These are phyloP conservation scores for Eupelmus urozonus DNA, from an alignment of 2,888 invertebrate genomes.

Conservation along the genomic window DNA sequence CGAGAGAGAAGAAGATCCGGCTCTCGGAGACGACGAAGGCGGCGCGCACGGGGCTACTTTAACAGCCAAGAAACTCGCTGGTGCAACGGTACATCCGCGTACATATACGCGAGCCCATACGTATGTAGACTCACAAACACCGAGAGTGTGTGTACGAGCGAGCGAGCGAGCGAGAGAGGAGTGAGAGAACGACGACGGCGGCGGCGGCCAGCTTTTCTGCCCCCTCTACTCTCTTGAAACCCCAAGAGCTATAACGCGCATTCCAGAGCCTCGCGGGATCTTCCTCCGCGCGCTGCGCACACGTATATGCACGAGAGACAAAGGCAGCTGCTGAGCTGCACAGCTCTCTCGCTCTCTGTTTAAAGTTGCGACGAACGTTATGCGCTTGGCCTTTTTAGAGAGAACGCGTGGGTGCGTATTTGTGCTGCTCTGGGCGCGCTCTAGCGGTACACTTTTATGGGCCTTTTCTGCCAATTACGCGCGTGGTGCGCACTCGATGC, in stretches of 20 bases:
- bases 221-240: background rate
- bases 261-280: conserved; percentile 4
- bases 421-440: no score
- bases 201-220: conserved; percentile 14
- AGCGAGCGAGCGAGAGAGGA: no score
- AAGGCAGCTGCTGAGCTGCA: background rate
- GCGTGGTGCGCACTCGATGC: background rate
- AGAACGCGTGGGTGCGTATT: background rate
- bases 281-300: background rate
- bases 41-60: conserved; percentile 20
- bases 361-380: no score
- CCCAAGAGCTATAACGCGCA: conserved; percentile 15
- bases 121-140: background rate
- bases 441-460: background rate
- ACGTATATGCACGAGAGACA: conserved; percentile 15
- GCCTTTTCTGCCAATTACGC: conserved; percentile 35
- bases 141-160: no score
- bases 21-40: background rate
- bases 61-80: conserved; percentile 24
- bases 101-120: background rate
- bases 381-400: background rate
- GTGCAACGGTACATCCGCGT: conserved; percentile 45
- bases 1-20: conserved; percentile 16
- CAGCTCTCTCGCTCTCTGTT: background rate
- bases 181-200: no score